These are phyloP conservation scores for Andrena haemorrhoa DNA, from an alignment of 2,888 invertebrate species.

Conservation along the genomic window DNA sequence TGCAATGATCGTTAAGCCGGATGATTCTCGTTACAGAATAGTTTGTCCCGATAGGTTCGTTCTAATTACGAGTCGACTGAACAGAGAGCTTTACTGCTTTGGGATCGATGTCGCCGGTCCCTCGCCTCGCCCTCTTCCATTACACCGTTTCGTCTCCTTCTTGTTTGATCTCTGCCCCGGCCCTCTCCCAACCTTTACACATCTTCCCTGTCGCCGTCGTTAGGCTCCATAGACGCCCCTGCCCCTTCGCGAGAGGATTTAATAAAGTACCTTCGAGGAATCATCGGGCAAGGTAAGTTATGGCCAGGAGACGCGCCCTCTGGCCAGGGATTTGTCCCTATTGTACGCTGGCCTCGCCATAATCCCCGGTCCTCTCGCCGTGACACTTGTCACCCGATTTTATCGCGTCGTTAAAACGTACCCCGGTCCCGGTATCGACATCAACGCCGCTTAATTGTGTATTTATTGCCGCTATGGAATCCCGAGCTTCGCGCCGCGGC, in stretches of 20 bases:
- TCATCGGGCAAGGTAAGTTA: conserved; percentile 70
- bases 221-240: not conserved
- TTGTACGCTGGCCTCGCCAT: conserved; percentile 60
- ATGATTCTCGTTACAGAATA: conserved; percentile 32
- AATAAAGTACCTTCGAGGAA: conserved; percentile 69
- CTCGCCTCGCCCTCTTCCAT: not conserved
- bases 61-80: conserved; percentile 58
- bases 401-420: conserved; percentile 81
- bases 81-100: conserved; percentile 35
- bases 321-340: conserved; percentile 70
- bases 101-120: not conserved
- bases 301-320: conserved; percentile 69
- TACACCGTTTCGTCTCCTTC: not conserved
- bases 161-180: not conserved
- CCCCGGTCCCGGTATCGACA: conserved; percentile 74
- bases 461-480: conserved; percentile 77
- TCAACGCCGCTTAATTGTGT: conserved; percentile 79
- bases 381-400: conserved; percentile 83
- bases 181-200: not conserved
- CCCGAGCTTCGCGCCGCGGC: conserved; percentile 56
- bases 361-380: conserved; percentile 52
- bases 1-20: conserved; percentile 60
- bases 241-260: conserved; percentile 42
- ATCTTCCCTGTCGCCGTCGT: not conserved
- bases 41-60: conserved; percentile 19